Evolutionary conservation across 2,888 invertebrate species (phyloP), one percentile per base, ranked within the genome.

Genomic region (Cerastis leucographa): DNA sequence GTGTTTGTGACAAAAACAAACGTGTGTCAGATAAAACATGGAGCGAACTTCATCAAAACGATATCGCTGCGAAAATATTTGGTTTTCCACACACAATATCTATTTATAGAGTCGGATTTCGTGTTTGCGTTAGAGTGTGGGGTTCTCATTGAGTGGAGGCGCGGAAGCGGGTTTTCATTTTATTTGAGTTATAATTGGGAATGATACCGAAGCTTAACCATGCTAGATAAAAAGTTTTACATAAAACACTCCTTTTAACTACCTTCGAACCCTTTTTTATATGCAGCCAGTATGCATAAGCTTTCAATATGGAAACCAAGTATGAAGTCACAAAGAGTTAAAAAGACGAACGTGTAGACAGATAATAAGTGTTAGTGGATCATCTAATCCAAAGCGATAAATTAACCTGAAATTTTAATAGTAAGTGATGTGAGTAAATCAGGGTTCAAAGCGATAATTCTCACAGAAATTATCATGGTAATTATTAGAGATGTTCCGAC

Each of bases 1-100:
- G 80, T 70, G 74, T 68, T 66, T 76, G 78, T 81, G 71, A 81
- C 80, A 87, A 87, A 87, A 88, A 87, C 88, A 83, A 81, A 74
- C 67, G 75, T 71, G 81, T 78, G 85, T 79, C 80, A 80, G 79
- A 87, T 87, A 85, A 85, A 86, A 87, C 84, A 82, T 77, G 80
- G 81, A 81, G 72, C 80, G 78, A 85, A 84, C 84, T 88, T 85
- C 88, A 85, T 88, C 88, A 88, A 85, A 89, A 87, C 78, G 87
- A 83, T 88, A 89, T 84, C 88, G 85, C 71, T 81, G 72, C 69
- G 78, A 83, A 87, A 87, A 89, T 87, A 89, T 88, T 88, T 87
- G 89, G 79, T 85, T 88, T 88, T 78, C 81, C 81, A 85, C 85
- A 89, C 87, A 88, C 89, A 84, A 88, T 88, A 88, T 88, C 85